Evolutionary conservation across 2,113 vertebrate genomes (phyloP).

Genomic region (Paramormyrops kingsleyae): DNA sequence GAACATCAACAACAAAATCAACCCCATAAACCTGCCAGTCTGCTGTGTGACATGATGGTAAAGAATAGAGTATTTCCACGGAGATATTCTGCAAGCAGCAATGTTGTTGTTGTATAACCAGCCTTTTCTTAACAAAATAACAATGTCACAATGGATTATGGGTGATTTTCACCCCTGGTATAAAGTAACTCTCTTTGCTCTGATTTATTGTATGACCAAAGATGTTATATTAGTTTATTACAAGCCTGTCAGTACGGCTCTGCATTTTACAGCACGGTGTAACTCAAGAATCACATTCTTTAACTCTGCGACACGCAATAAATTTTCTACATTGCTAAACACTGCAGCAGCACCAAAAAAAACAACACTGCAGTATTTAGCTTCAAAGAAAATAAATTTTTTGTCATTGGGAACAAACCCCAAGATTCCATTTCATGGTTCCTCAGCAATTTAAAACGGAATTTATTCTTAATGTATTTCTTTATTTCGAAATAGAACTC

Average conservation of each 20-base stretch:
- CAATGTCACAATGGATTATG: slow-evolving; percentile 34
- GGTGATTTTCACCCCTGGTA: slow-evolving; percentile 16
- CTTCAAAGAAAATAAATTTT: slow-evolving; percentile 1
- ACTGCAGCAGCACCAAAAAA: not conserved
- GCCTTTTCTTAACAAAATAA: slow-evolving; percentile 28
- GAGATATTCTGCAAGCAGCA: slow-evolving; percentile 20
- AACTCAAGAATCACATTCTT: not conserved
- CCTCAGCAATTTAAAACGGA: not conserved
- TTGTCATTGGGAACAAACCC: not conserved
- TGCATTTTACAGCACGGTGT: not conserved
- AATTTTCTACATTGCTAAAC: not conserved
- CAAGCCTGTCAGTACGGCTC: slow-evolving; percentile 19
- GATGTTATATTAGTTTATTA: slow-evolving; percentile 22
- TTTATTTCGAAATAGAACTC: not conserved
- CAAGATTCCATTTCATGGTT: not conserved
- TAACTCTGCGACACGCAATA: not conserved
- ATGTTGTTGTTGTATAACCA: slow-evolving; percentile 28
- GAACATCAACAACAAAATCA: not conserved
- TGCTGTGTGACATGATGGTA: not conserved
- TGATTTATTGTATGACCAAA: slow-evolving; percentile 25
- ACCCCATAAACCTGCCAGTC: not conserved
- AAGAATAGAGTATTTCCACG: slow-evolving; percentile 8
- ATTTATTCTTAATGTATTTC: not conserved
- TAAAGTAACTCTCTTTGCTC: slow-evolving; percentile 21
- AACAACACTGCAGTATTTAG: not conserved